phyloP scores from a whole-genome alignment of 1,140 invertebrate genomes.

The Leptinotarsa texana region DNA sequence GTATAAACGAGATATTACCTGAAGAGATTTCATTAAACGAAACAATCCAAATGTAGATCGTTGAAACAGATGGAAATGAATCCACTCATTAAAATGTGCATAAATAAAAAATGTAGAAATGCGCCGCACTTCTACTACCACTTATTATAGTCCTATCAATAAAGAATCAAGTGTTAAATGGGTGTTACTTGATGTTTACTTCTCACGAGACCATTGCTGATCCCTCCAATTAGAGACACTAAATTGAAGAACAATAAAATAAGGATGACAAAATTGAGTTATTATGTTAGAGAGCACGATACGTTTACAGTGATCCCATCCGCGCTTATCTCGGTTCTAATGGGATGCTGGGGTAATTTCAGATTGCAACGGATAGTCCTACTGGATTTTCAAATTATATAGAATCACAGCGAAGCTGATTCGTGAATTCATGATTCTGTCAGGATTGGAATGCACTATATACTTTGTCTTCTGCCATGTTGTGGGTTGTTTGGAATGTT shows the following conservation, averaged over 20 bases:
- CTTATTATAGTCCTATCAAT: slow-evolving; percentile 46
- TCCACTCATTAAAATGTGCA: slow-evolving; percentile 39
- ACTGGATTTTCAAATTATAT: slow-evolving; percentile 22
- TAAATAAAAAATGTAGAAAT: slow-evolving; percentile 38
- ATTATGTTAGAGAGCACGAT: slow-evolving; percentile 28
- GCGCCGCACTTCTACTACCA: slow-evolving; percentile 29
- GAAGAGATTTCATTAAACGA: not conserved
- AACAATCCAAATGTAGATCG: not conserved
- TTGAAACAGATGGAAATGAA: slow-evolving; percentile 17
- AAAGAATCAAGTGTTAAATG: slow-evolving; percentile 52
- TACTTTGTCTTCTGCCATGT: no score
- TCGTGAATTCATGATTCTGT: not conserved
- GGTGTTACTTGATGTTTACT: slow-evolving; percentile 48
- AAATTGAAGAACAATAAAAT: slow-evolving; percentile 52
- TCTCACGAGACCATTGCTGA: slow-evolving; percentile 47
- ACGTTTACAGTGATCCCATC: slow-evolving; percentile 9
- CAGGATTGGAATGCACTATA: not conserved
- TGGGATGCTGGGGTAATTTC: slow-evolving; percentile 7
- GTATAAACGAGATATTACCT: not conserved
- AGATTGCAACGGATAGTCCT: slow-evolving; percentile 9
- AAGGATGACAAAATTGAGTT: slow-evolving; percentile 43
- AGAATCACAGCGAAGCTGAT: not conserved
- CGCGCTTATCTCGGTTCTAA: not conserved
- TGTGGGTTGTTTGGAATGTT: no score
- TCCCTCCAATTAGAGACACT: slow-evolving; percentile 54